Evolutionary conservation across 2,113 vertebrate species (phyloP), one percentile per base, ranked within the genome.

Genomic region (Sebastes schlegelii): DNA sequence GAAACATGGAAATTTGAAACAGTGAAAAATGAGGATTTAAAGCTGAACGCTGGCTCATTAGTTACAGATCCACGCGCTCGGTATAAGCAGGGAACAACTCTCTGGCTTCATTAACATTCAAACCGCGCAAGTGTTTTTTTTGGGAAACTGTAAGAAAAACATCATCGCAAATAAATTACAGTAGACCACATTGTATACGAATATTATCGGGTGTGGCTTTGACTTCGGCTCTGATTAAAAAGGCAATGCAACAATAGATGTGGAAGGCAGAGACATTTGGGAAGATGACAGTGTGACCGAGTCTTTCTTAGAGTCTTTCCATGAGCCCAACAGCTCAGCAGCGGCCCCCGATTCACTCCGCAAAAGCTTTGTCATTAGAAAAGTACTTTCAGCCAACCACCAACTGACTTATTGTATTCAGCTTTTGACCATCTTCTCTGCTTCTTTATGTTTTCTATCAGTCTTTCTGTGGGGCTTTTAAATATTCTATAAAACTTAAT

Each of bases 11-110:
- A 54, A 63, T 6, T 26, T 60, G 63, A 40, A 68, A 75, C n/a
- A 34, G 48, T 58, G 74, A 73, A 58, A 54, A 71, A 48, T 60
- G 6, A 23, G 19, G 34, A 80, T 73, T 76, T 79, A 60, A 83
- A 87, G 57, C 42, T 4, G 1, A 80, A 72, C 11, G 58, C 51
- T 48, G 52, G 77, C 82, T 87, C 84, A 79, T 88, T 88, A 88
- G 79, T 14, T 62, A 40, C 48, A 84, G 48, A 89, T 77, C 48
- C 34, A 42, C 14, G 0, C 13, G 26, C 62, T 71, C 2, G 3
- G 17, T 48, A 6, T 34, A 11, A 60, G 68, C 61, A 73, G 65
- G 48, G 52, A 54, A 40, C 23, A 23, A 63, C 13, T 51, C 12
- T 63, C 5, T 21, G 52, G 42, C 64, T 85, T 70, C 70, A 70